Evolutionary conservation across 1,140 invertebrate genomes (phyloP), one percentile per base, ranked within the genome.

Genomic region (Oryzaephilus surinamensis): DNA sequence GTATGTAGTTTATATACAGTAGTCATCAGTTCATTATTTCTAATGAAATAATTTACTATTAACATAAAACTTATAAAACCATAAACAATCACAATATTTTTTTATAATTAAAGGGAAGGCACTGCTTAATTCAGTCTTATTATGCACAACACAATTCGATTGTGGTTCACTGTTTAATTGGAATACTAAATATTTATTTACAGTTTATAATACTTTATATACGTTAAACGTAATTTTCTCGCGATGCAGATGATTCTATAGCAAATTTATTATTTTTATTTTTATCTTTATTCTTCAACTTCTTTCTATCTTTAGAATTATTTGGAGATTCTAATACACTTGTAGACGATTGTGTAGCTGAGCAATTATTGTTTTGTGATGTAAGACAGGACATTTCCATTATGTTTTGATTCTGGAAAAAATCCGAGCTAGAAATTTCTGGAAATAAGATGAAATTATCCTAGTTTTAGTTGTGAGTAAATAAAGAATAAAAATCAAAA

Each of bases 361-460:
- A 67, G 46, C 63, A 64, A 55, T 72, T 72, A 67, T 74, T 73
- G 62, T 73, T 73, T 52, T 72, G 70, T 26, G 70, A 67, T 50
- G 71, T 66, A 49, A 72, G 62, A 63, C 71, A 72, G 49, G 70
- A 68, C 67, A 75, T 69, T 65, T 75, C 73, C 64, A 75, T 73
- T 52, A 60, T 58, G 53, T 58, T 62, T 50, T 60, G 58, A 62
- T 55, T 61, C 60, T 62, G 58, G 55, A 61, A 61, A 60, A 62
- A 58, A 60, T 56, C 57, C 58, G 56, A 62, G 52, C 60, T 62
- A 62, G 60, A 60, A 58, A 54, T 58, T 57, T 58, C 60, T 62
- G 60, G 51, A 62, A 62, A 58, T 51, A 57, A 62, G 55, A 60
- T 45, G 52, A 56, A 58, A 60, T 60, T 58, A 58, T 52, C 58